Evolutionary conservation across 2,113 vertebrate genomes (phyloP).

Genomic region (Echinops telfairi): DNA sequence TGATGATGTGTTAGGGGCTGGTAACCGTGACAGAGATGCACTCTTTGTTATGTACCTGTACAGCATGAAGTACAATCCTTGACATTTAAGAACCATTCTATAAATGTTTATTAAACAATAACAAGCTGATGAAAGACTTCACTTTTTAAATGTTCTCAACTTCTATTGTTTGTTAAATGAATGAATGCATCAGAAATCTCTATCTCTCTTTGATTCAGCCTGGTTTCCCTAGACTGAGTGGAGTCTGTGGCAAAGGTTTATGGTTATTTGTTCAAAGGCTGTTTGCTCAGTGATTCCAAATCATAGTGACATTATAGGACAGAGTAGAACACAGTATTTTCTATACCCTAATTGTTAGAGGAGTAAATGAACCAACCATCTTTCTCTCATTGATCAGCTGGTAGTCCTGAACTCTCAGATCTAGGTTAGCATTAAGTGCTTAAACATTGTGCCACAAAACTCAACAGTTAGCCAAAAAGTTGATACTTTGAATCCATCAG

Average conservation of each 20-base stretch:
- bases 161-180: background rate
- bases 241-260: background rate
- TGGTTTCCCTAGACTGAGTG: background rate
- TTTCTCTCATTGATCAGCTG: no score
- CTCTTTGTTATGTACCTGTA: background rate
- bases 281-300: no score
- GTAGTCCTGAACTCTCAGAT: no score
- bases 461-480: no score
- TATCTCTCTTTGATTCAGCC: background rate
- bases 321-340: no score
- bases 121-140: background rate
- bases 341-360: no score
- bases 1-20: no score
- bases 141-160: slow-evolving; percentile 2
- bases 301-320: no score
- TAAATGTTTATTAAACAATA: background rate
- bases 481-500: no score
- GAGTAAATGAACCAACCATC: no score
- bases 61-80: background rate
- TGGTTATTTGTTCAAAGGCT: background rate
- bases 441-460: no score
- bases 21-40: background rate
- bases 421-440: no score
- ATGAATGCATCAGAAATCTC: background rate
- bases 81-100: background rate